Conservation (phyloP, 2,888 invertebrate species). For the Drosophila infuscata region DNA sequence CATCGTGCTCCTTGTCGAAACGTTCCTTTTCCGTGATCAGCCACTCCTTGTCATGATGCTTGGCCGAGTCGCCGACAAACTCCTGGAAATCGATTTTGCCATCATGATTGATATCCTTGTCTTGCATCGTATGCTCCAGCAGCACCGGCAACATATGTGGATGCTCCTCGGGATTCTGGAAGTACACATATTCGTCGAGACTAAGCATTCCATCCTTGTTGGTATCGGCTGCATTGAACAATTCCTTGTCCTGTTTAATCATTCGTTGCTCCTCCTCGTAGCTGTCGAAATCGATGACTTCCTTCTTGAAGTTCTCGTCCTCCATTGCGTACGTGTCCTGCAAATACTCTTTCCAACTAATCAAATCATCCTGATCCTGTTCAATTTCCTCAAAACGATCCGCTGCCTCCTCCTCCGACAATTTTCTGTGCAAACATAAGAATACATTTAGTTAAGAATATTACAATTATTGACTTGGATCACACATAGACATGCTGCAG, state of each 20-base stretch:
- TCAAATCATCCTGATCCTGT: conserved; percentile 91
- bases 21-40: conserved; percentile 90
- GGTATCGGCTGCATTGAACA: conserved; percentile 94
- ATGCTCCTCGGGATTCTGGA: conserved; percentile 97
- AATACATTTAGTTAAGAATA: conserved; percentile 3
- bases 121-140: conserved; percentile 92
- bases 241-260: conserved; percentile 92
- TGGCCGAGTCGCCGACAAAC: conserved; percentile 85
- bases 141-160: conserved; percentile 93
- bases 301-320: conserved; percentile 85
- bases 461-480: background rate
- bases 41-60: conserved; percentile 91
- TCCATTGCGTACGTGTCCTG: conserved; percentile 94
- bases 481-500: conserved; percentile 47
- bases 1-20: conserved; percentile 94
- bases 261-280: conserved; percentile 87
- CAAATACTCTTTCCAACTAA: conserved; percentile 97
- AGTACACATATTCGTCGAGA: conserved; percentile 92
- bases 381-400: conserved; percentile 95
- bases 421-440: conserved; percentile 86
- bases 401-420: conserved; percentile 94
- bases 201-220: conserved; percentile 92
- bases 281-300: conserved; percentile 85
- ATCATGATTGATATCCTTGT: conserved; percentile 94
- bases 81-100: conserved; percentile 92